Evolutionary conservation across 37 sponge, comb jelly and placozoan species (phyloP).

Genomic region (Cladorhizidae sp.): DNA sequence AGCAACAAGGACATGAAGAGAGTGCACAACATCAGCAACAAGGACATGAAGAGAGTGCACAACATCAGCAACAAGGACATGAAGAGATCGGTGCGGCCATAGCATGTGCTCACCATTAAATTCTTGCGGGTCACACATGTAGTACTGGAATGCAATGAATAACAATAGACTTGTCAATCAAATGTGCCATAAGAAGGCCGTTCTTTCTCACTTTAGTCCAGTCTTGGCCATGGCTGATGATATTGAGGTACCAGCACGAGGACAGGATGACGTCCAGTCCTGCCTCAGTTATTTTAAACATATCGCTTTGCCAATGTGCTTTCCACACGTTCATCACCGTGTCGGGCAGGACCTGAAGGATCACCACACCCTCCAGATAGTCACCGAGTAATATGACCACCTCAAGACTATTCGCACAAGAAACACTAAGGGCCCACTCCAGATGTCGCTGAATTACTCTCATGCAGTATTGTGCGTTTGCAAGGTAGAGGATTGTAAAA

Average conservation of each 20-base stretch:
- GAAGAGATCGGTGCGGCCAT: no score
- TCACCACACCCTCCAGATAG: neutral
- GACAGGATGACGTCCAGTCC: conserved; percentile 83
- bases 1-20: no score
- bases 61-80: no score
- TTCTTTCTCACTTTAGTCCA: conserved; percentile 71
- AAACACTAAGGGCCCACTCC: neutral
- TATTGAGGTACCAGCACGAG: conserved; percentile 93
- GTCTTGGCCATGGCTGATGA: conserved; percentile 77
- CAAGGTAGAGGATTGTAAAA: no score
- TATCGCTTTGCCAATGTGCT: conserved; percentile 56
- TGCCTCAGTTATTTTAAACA: conserved; percentile 67
- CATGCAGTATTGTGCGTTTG: no score
- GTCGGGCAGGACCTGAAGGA: conserved; percentile 66
- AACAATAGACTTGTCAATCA: neutral
- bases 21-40: no score
- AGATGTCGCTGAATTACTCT: no score
- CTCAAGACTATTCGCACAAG: neutral
- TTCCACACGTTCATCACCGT: conserved; percentile 97
- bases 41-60: no score
- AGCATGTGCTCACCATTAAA: conserved; percentile 66
- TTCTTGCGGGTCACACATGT: conserved; percentile 80
- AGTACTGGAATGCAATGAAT: conserved; percentile 48
- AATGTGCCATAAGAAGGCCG: neutral
- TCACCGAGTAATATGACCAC: neutral